Conservation (phyloP, 2,113 vertebrate species). For the Halichoerus grypus region DNA sequence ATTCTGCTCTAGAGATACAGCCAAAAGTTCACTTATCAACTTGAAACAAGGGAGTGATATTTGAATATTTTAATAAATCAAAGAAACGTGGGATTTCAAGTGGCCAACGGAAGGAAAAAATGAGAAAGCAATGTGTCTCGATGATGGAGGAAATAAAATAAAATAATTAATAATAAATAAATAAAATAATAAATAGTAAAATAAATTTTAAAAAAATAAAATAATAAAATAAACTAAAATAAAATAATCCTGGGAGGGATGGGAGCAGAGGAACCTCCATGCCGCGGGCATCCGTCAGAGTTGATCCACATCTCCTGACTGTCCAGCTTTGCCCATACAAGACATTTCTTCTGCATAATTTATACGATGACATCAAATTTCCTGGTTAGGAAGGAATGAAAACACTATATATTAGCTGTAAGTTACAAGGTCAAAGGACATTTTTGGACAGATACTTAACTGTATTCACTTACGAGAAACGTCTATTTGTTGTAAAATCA, state of each 20-base stretch:
- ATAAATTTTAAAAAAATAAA: neutral
- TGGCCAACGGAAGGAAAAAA: neutral
- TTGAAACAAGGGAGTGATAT: neutral
- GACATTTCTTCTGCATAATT: neutral
- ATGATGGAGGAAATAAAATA: neutral
- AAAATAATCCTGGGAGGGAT: neutral
- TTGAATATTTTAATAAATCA: neutral
- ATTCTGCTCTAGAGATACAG: neutral
- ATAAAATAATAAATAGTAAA: neutral
- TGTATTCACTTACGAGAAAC: conserved; percentile 35
- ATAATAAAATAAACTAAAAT: neutral
- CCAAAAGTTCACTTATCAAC: neutral
- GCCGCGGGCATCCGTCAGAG: no score
- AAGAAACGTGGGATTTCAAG: neutral
- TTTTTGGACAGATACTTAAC: conserved; percentile 44
- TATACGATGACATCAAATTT: conserved; percentile 38
- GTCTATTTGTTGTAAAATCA: conserved; percentile 61
- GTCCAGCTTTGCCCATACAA: neutral
- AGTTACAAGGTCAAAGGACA: conserved; percentile 58
- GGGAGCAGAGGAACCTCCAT: neutral
- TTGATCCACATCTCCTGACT: neutral
- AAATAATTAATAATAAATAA: neutral
- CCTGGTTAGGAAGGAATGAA: conserved; percentile 52
- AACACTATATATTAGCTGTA: neutral
- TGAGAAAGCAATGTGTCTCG: neutral